These are phyloP conservation scores for Agrotis ipsilon DNA, from an alignment of 2,888 invertebrate genomes.

Conservation along the genomic window DNA sequence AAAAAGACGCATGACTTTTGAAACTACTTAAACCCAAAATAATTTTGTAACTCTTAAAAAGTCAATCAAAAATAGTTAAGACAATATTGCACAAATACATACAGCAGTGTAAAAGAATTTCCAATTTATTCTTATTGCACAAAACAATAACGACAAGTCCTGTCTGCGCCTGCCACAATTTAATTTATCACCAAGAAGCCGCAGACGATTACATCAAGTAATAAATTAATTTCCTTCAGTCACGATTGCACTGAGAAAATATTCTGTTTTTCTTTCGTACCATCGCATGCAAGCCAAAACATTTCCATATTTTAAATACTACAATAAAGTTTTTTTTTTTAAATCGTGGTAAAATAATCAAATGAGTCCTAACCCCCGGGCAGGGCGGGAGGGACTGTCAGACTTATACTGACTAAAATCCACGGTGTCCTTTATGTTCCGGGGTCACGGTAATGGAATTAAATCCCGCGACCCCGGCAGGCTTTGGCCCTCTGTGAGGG, in stretches of 20 bases:
- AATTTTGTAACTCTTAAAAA: too few species aligned
- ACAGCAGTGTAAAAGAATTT: neutral
- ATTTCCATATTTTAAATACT: slow-evolving; percentile 52
- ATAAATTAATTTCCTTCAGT: slow-evolving; percentile 41
- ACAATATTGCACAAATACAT: neutral
- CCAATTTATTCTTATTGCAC: neutral
- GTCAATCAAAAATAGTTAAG: neutral
- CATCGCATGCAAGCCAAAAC: slow-evolving; percentile 27
- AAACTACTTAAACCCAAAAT: too few species aligned
- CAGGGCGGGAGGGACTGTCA: too few species aligned
- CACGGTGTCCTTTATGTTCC: too few species aligned
- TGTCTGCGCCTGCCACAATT: slow-evolving; percentile 19
- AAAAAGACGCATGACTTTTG: too few species aligned
- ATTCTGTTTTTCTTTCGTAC: slow-evolving; percentile 26
- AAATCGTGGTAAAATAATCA: too few species aligned
- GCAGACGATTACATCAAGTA: slow-evolving; percentile 42
- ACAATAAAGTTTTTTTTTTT: too few species aligned
- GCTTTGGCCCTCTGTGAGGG: too few species aligned
- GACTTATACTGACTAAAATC: too few species aligned
- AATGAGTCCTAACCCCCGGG: too few species aligned
- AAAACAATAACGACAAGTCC: slow-evolving; percentile 3
- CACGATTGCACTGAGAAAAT: slow-evolving; percentile 23
- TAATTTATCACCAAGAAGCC: slow-evolving; percentile 30
- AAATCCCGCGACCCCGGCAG: too few species aligned
- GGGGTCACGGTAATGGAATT: too few species aligned